Conservation (phyloP, 1,140 invertebrate species). For the Lucilia sericata region DNA sequence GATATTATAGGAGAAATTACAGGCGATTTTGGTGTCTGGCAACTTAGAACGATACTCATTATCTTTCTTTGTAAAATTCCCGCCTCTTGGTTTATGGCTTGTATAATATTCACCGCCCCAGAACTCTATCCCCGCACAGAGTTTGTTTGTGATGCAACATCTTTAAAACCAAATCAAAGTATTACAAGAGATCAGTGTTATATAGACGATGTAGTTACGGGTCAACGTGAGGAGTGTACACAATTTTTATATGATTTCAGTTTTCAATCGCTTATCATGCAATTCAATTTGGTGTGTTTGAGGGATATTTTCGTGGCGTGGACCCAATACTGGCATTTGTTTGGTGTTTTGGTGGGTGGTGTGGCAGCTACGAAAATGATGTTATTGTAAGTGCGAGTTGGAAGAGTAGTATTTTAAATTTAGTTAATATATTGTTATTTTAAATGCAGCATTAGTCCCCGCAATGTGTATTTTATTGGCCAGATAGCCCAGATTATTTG, state of each 20-base stretch:
- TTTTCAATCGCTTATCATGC: constrained; percentile 65
- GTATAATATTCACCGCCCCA: constrained; percentile 66
- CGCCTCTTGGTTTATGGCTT: constrained; percentile 69
- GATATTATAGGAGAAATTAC: constrained; percentile 64
- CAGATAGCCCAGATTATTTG: constrained; percentile 63
- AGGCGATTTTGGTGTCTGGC: constrained; percentile 68
- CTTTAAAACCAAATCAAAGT: constrained; percentile 46
- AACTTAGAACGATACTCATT: constrained; percentile 65
- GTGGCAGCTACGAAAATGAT: constrained; percentile 66
- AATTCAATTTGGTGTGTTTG: constrained; percentile 68
- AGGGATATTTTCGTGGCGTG: constrained; percentile 67
- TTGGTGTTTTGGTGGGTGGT: constrained; percentile 67
- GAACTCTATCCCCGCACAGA: constrained; percentile 60
- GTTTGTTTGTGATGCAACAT: constrained; percentile 56
- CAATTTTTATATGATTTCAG: constrained; percentile 56
- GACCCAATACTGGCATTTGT: constrained; percentile 69
- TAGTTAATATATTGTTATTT: background rate
- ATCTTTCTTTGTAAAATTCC: constrained; percentile 68
- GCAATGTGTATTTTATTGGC: constrained; percentile 64
- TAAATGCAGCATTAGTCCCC: constrained; percentile 60
- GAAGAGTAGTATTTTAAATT: background rate
- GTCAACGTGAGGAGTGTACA: constrained; percentile 49
- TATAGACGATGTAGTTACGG: constrained; percentile 49
- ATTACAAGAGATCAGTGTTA: constrained; percentile 57
- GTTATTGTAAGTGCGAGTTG: constrained; percentile 53